phyloP scores from a whole-genome alignment of 2,113 vertebrate species.

The Pundamilia nyererei region DNA sequence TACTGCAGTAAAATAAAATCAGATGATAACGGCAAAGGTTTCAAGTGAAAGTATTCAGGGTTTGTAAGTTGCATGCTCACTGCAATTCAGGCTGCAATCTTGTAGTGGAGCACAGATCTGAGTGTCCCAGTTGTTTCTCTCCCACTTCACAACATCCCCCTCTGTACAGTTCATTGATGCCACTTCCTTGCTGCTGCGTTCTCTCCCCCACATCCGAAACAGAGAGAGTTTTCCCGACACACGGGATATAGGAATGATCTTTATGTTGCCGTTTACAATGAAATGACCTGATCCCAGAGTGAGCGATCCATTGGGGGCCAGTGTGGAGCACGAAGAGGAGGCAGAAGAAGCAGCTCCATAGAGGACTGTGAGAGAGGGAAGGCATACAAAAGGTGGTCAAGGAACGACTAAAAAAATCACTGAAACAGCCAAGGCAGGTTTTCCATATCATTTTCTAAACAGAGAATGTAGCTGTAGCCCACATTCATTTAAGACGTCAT shows the following conservation, averaged over 20 bases:
- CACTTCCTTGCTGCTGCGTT: conserved; percentile 55
- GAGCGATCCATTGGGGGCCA: conserved; percentile 70
- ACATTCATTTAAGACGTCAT: background rate
- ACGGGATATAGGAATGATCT: background rate
- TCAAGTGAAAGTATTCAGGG: background rate
- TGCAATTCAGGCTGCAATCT: conserved; percentile 70
- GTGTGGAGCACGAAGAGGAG: background rate
- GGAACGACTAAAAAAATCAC: background rate
- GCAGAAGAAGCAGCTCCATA: background rate
- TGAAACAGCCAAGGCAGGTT: background rate
- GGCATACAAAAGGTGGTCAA: background rate
- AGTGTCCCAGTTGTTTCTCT: conserved; percentile 66
- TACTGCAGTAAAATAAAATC: background rate
- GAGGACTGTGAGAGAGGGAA: background rate
- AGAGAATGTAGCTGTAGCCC: background rate
- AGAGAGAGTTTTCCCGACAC: conserved; percentile 70
- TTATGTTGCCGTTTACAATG: background rate
- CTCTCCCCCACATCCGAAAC: conserved; percentile 80
- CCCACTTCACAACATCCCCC: conserved; percentile 78
- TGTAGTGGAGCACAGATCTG: background rate
- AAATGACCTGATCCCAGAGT: conserved; percentile 71
- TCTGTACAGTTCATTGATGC: conserved; percentile 50
- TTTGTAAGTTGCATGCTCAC: conserved; percentile 45
- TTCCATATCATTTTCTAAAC: background rate
- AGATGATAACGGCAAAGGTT: background rate